These are phyloP conservation scores for Rhinogobio ventralis DNA, from an alignment of 2,797 vertebrate genomes.

Conservation along the genomic window DNA sequence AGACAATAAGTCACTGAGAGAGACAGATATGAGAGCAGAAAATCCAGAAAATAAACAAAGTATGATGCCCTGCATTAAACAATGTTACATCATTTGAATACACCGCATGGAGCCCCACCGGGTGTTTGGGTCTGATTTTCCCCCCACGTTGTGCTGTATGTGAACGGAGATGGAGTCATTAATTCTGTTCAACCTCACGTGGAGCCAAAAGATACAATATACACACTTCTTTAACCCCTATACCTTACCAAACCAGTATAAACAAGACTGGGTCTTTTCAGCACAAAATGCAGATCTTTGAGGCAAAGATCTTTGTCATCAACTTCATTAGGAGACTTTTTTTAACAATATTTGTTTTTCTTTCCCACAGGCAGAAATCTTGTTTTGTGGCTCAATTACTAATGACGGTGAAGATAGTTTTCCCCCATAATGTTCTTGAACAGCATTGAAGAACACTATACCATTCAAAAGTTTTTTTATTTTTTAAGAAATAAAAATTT, in stretches of 20 bases:
- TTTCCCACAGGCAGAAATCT: no score
- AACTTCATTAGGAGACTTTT: background rate
- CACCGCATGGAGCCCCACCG: background rate
- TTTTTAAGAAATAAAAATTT: background rate
- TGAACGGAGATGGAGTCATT: slow-evolving; percentile 18
- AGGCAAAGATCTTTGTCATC: background rate
- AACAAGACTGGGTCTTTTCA: background rate
- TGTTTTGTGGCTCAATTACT: background rate
- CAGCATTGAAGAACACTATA: background rate
- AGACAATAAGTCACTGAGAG: background rate
- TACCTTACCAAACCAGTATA: background rate
- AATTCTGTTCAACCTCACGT: slow-evolving; percentile 33
- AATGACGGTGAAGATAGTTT: background rate
- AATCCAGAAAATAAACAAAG: background rate
- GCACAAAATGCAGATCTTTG: background rate
- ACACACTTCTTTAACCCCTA: background rate
- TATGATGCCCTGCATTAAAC: background rate
- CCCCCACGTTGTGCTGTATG: background rate
- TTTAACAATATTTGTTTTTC: background rate
- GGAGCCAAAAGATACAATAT: background rate
- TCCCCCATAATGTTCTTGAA: background rate
- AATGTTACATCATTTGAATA: background rate
- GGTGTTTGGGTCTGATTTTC: background rate
- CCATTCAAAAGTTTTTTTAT: background rate
- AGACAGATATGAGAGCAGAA: background rate